Evolutionary conservation across 2,888 invertebrate species (phyloP).

Genomic region (Napeogenes sylphis): DNA sequence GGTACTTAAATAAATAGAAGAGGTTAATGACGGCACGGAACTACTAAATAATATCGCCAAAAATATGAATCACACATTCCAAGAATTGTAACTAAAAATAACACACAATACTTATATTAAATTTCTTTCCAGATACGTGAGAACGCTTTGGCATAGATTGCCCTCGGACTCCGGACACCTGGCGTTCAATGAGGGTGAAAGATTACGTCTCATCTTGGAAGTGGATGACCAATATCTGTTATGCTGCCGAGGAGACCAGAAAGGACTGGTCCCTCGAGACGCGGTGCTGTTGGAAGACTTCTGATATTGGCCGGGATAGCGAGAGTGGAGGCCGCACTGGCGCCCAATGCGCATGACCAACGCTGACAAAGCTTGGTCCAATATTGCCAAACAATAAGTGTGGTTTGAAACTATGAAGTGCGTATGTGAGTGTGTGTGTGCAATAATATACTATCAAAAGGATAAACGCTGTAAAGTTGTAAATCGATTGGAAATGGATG

Average conservation of each 20-base stretch:
- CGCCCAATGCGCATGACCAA: constrained; percentile 55
- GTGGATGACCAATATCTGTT: constrained; percentile 86
- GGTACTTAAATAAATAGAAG: too few relatives aligned
- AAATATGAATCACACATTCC: too few relatives aligned
- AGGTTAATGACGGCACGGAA: too few relatives aligned
- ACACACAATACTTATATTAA: background rate
- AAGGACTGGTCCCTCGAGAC: constrained; percentile 85
- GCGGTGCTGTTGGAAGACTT: constrained; percentile 80
- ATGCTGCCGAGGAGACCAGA: constrained; percentile 85
- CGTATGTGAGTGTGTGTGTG: too few relatives aligned
- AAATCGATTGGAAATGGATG: too few relatives aligned
- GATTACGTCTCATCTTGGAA: constrained; percentile 83
- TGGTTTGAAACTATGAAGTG: background rate
- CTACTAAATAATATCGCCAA: too few relatives aligned
- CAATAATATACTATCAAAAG: too few relatives aligned
- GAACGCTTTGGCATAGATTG: constrained; percentile 84
- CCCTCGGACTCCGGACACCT: constrained; percentile 88
- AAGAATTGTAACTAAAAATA: background rate
- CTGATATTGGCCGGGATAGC: constrained; percentile 71
- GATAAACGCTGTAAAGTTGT: too few relatives aligned
- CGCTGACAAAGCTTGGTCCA: background rate
- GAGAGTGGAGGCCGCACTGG: constrained; percentile 68
- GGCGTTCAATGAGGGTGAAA: constrained; percentile 86
- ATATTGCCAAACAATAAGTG: constrained; percentile 22
- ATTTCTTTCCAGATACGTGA: constrained; percentile 76